Evolutionary conservation across 1,140 invertebrate genomes (phyloP), one percentile per base, ranked within the genome.

Genomic region (Papilio polyxenes): DNA sequence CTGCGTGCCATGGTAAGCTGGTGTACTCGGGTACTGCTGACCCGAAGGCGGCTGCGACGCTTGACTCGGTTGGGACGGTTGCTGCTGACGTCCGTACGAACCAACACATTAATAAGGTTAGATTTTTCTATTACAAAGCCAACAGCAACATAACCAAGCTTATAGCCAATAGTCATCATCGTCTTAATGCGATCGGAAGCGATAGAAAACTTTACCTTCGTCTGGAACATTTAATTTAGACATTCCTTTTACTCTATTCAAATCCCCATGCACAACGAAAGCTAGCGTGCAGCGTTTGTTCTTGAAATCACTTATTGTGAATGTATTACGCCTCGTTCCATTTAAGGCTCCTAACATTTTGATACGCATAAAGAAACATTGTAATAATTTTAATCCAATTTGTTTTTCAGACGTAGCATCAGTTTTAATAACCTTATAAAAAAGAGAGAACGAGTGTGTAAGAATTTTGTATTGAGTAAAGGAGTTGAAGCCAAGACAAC

Each of bases 11-110:
- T 94, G 93, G 93, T 90, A 94, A 88, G 90, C 91, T 92, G 85
- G 93, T 93, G 93, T 93, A 94, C 84, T 94, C 93, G 86, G 93
- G 93, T 92, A 93, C 91, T 85, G 92, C 92, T 89, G 95, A 86
- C 89, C 95, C 89, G 93, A 93, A 89, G 90, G 94, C 92, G 93
- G 95, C 88, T 95, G 94, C 90, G 96, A 96, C 87, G 95, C 95
- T 92, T 95, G 95, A 87, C 89, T 90, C 90, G 93, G 93, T 93
- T 95, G 95, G 89, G 92, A 94, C 90, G 93, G 92, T 92, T 94
- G 94, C 92, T 95, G 94, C 90, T 95, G 92, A 93, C 93, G 93
- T 94, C 93, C 93, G 93, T 94, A 94, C 93, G 93, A 91, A 94
- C 92, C 93, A 94, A 94, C 91, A 94, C 93, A 94, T 94, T 94